Base-by-base conservation (phyloP, 2,888 invertebrate species). In the Mythimna pallens region DNA sequence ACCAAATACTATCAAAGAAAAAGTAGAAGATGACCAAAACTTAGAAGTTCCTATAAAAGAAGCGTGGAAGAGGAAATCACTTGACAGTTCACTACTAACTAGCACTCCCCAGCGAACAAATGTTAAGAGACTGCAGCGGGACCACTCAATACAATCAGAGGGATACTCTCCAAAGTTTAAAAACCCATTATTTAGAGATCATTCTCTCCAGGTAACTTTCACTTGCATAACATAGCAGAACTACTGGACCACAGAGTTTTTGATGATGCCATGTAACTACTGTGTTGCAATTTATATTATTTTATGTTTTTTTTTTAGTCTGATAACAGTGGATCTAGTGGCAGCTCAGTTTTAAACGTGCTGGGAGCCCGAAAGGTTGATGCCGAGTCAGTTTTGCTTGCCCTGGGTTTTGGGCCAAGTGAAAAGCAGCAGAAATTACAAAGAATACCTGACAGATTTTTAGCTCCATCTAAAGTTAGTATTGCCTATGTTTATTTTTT, bases 311-410 rank as follows among this genome's bases (percentile, higher is more conserved):
- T 36, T 58, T 68, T 89, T 89, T 7, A 96, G 96, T 96, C 96
- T 63, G 96, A 96, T 91, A 95, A 92, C 50, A 96, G 96, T 89
- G 96, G 96, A 47, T 96, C 96, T n/a, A 96, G 96, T 87, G 93
- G 96, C 30, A 98, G 98, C 88, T 98, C 98, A 97, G 98, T 98
- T 52, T 97, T 98, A 90, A 98, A 98, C 91, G 97, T 99, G 65
- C 94, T 99, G 86, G 98, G 98, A 86, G 97, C 98, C 25, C 97
- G 99, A 55, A 98, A 97, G 89, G 98, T 98, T 34, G 99, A 99
- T 95, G 99, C 99, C 0, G 99, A 99, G 91, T 98, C 98, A 70
- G 97, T 99, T 70, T 96, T 99, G 43, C 94, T 98, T 66, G 98
- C 98, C 82, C 95, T 98, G 70, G 98, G 98, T 17, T 98, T 98